Evolutionary conservation across 2,888 invertebrate genomes (phyloP).

Genomic region (Hydrotaea cyrtoneurina): DNA sequence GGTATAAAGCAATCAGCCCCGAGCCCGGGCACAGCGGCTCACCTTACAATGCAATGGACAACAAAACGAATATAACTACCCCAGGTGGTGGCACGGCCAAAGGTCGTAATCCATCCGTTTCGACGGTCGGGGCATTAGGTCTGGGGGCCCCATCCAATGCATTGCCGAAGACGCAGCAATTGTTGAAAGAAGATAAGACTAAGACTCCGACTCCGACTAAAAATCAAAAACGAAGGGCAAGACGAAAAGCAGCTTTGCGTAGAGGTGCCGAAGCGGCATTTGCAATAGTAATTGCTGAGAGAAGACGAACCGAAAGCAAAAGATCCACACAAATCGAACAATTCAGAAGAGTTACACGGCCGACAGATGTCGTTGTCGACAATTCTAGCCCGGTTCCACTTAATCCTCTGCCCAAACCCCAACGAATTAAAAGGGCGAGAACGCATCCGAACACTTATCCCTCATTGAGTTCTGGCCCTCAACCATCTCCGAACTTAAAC

Average conservation of each 20-base stretch:
- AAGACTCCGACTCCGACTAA: neutral
- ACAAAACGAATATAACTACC: neutral
- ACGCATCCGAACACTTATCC: no score
- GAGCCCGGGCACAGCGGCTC: constrained; percentile 5
- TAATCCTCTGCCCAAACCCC: neutral
- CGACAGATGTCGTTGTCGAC: no score
- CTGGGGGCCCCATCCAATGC: constrained; percentile 25
- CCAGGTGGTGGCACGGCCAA: neutral
- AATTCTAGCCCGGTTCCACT: no score
- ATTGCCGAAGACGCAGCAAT: neutral
- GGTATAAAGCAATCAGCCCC: constrained; percentile 8
- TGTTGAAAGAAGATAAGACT: neutral
- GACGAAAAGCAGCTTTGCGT: neutral
- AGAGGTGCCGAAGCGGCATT: constrained; percentile 5
- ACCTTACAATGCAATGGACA: constrained; percentile 17
- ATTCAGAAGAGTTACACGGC: no score
- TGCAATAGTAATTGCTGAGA: neutral
- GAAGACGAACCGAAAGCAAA: neutral
- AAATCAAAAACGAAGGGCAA: constrained; percentile 14
- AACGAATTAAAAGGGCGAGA: neutral
- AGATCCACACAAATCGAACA: neutral
- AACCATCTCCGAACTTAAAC: neutral
- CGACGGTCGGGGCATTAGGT: constrained; percentile 15
- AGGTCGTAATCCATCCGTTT: constrained; percentile 26
- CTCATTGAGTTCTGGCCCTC: neutral